Conservation (phyloP, 2,797 vertebrate genomes). For the Distichodus sexfasciatus region DNA sequence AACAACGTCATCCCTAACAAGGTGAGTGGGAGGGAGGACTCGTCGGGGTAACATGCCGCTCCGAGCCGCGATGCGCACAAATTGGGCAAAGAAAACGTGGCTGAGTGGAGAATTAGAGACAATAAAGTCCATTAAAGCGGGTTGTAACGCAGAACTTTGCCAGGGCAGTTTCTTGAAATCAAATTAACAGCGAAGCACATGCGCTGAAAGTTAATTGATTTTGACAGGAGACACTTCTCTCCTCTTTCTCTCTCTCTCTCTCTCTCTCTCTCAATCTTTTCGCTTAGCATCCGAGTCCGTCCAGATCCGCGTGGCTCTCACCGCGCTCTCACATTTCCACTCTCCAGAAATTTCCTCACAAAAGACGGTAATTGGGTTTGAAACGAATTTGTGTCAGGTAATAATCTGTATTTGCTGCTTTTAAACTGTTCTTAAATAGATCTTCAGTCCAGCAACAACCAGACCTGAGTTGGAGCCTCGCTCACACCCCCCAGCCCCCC, state of each 20-base stretch:
- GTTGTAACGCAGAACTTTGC: constrained; percentile 48
- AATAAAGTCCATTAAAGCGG: constrained; percentile 45
- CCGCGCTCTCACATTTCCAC: constrained; percentile 39
- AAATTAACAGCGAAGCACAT: constrained; percentile 46
- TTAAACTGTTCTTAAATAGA: constrained; percentile 26
- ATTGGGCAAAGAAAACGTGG: constrained; percentile 31
- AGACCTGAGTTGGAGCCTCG: constrained; percentile 1
- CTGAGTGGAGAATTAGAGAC: constrained; percentile 39
- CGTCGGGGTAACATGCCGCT: constrained; percentile 16
- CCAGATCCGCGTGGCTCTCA: constrained; percentile 27
- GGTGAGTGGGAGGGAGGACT: constrained; percentile 34
- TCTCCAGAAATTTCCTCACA: constrained; percentile 17
- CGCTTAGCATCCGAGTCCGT: constrained; percentile 33
- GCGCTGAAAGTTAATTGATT: constrained; percentile 70
- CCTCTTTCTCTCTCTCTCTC: constrained; percentile 46
- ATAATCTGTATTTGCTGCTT: constrained; percentile 8
- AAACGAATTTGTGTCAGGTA: constrained; percentile 16
- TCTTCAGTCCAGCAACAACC: neutral
- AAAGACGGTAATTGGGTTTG: constrained; percentile 38
- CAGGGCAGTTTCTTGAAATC: constrained; percentile 48
- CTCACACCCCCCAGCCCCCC: too few relatives aligned
- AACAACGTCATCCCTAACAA: constrained; percentile 19
- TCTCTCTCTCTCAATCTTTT: constrained; percentile 45
- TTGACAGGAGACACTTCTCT: constrained; percentile 60
- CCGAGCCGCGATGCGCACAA: constrained; percentile 22